A percentile compares a stretch with the other conserved stretches of the same genome.
These are phyloP conservation scores for Leptopilina boulardi DNA, from an alignment of 1,140 invertebrate genomes.

Conservation along the genomic window DNA sequence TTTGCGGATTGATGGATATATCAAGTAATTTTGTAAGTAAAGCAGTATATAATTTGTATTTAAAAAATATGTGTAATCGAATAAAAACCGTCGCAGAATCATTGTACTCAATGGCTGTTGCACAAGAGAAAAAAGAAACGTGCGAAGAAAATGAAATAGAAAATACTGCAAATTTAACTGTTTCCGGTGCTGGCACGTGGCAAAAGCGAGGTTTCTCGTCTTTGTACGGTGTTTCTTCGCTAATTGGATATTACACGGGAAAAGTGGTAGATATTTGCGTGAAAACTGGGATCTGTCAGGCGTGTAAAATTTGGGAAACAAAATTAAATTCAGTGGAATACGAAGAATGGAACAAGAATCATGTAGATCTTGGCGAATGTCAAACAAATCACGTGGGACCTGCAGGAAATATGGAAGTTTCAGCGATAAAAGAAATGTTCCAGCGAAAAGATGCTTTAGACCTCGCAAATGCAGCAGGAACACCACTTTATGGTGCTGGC, in stretches of 20 bases:
- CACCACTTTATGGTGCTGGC: conserved; percentile 32
- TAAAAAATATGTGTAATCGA: no score
- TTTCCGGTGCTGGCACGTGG: background rate
- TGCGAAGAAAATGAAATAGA: background rate
- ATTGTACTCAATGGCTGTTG: background rate
- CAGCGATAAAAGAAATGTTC: conserved; percentile 39
- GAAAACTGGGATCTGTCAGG: background rate
- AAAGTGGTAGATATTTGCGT: background rate
- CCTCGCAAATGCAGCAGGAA: background rate
- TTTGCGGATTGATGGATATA: background rate
- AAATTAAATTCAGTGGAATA: conserved; percentile 36
- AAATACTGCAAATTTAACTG: background rate
- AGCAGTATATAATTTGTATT: background rate
- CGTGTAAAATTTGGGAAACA: background rate
- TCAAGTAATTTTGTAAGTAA: background rate
- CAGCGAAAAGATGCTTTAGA: background rate
- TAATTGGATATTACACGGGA: background rate
- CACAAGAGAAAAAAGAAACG: background rate
- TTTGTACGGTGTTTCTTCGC: background rate
- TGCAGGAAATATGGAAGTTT: conserved; percentile 52
- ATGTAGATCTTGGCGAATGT: conserved; percentile 36
- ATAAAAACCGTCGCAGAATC: background rate
- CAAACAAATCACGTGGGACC: conserved; percentile 45
- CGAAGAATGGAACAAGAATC: conserved; percentile 23
- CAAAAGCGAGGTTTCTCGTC: background rate